These are phyloP conservation scores for Leptatherina wallacei DNA, from an alignment of 2,797 vertebrate genomes.

Conservation along the genomic window DNA sequence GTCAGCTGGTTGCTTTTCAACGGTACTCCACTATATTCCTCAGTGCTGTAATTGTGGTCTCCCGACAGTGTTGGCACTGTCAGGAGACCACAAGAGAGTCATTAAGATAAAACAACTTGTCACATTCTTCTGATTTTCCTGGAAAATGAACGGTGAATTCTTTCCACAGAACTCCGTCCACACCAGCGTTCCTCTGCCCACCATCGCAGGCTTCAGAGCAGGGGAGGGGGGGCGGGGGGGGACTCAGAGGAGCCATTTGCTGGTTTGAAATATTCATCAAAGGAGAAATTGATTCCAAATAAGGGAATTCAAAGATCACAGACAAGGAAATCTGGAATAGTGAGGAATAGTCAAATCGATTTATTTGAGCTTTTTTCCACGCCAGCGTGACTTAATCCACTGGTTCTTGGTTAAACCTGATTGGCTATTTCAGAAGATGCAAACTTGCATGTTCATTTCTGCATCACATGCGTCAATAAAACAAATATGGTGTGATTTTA, in stretches of 20 bases:
- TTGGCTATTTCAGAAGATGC: background rate
- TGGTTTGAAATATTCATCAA: conserved; percentile 45
- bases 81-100: too few species aligned
- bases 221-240: too few species aligned
- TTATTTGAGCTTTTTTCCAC: background rate
- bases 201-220: background rate
- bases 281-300: conserved; percentile 36
- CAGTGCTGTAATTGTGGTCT: background rate
- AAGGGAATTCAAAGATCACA: conserved; percentile 15
- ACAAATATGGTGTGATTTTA: too few species aligned
- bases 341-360: conserved; percentile 18
- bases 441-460: too few species aligned
- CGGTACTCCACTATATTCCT: too few species aligned
- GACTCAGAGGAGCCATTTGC: conserved; percentile 9
- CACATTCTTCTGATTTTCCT: background rate
- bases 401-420: conserved; percentile 5
- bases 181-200: background rate
- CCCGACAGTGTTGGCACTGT: too few species aligned
- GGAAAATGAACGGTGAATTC: background rate
- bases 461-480: too few species aligned
- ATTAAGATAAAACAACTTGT: background rate
- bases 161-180: background rate
- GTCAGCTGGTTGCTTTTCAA: too few species aligned
- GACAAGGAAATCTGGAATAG: background rate
- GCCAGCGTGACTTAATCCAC: background rate